Evolutionary conservation across 2,888 invertebrate genomes (phyloP).

Genomic region (Clanis bilineata): DNA sequence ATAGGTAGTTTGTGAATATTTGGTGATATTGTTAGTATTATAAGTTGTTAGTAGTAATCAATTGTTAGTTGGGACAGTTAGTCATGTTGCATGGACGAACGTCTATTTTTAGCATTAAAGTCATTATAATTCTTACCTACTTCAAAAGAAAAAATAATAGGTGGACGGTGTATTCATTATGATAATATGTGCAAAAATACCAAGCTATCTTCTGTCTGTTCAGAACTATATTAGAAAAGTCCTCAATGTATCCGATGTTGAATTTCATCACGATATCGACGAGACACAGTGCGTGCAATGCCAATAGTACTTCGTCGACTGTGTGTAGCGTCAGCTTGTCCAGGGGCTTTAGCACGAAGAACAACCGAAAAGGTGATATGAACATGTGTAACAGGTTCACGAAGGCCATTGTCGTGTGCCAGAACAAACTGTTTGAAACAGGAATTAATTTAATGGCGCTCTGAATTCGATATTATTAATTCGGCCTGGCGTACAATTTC

Average conservation of each 20-base stretch:
- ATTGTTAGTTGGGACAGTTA: no score
- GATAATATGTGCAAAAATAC: conserved; percentile 31
- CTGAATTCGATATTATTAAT: no score
- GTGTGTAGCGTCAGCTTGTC: conserved; percentile 22
- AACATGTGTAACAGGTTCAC: conserved; percentile 46
- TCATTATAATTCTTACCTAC: no score
- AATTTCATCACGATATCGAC: conserved; percentile 54
- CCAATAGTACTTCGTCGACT: conserved; percentile 41
- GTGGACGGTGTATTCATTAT: no score
- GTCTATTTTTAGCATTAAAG: no score
- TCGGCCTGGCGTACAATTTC: no score
- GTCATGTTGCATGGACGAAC: no score
- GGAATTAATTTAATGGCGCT: neutral
- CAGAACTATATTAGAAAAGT: conserved; percentile 39
- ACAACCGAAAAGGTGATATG: conserved; percentile 45
- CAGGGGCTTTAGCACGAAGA: conserved; percentile 38
- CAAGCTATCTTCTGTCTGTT: conserved; percentile 40
- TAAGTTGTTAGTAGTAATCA: no score
- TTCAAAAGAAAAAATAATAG: no score
- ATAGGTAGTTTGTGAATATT: no score
- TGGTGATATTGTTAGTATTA: no score
- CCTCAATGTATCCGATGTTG: conserved; percentile 51
- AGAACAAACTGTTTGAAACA: conserved; percentile 41
- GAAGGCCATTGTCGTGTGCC: conserved; percentile 48
- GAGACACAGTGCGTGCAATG: conserved; percentile 46